Conservation (phyloP, 2,888 invertebrate species). For the Andricus curvator region DNA sequence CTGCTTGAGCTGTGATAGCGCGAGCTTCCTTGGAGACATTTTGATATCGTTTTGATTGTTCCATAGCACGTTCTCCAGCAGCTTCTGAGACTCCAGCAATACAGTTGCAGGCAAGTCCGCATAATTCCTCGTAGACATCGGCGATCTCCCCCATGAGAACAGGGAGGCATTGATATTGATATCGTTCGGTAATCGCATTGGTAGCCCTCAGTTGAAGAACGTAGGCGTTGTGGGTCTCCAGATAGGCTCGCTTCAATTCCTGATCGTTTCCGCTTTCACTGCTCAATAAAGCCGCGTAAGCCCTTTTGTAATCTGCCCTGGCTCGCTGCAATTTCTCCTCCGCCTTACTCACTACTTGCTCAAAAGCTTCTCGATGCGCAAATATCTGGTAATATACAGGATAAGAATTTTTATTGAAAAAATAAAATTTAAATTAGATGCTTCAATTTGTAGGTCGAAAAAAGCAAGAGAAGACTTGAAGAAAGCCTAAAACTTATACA, state of each 20-base stretch:
- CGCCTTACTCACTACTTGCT: slow-evolving; percentile 91
- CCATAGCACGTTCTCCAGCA: slow-evolving; percentile 92
- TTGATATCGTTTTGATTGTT: slow-evolving; percentile 91
- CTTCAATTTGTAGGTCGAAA: background rate
- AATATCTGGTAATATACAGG: slow-evolving; percentile 80
- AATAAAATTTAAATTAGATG: background rate
- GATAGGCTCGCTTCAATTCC: slow-evolving; percentile 86
- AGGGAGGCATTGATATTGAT: slow-evolving; percentile 91
- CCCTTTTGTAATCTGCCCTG: slow-evolving; percentile 91
- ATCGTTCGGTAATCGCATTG: slow-evolving; percentile 95
- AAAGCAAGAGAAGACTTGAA: background rate
- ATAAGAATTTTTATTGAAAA: slow-evolving; percentile 12
- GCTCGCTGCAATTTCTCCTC: slow-evolving; percentile 90
- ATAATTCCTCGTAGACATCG: slow-evolving; percentile 94
- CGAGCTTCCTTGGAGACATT: slow-evolving; percentile 88
- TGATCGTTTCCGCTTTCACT: slow-evolving; percentile 80
- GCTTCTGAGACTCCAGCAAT: slow-evolving; percentile 89
- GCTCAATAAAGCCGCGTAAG: slow-evolving; percentile 88
- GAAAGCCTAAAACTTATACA: no score
- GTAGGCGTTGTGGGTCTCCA: slow-evolving; percentile 96
- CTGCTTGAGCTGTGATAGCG: slow-evolving; percentile 86
- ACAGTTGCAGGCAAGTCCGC: slow-evolving; percentile 78
- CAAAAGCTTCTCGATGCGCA: slow-evolving; percentile 93
- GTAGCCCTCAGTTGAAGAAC: slow-evolving; percentile 95
- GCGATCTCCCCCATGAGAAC: slow-evolving; percentile 93